These are phyloP conservation scores for Ptiloglossa arizonensis DNA, from an alignment of 1,140 invertebrate genomes.

Conservation along the genomic window DNA sequence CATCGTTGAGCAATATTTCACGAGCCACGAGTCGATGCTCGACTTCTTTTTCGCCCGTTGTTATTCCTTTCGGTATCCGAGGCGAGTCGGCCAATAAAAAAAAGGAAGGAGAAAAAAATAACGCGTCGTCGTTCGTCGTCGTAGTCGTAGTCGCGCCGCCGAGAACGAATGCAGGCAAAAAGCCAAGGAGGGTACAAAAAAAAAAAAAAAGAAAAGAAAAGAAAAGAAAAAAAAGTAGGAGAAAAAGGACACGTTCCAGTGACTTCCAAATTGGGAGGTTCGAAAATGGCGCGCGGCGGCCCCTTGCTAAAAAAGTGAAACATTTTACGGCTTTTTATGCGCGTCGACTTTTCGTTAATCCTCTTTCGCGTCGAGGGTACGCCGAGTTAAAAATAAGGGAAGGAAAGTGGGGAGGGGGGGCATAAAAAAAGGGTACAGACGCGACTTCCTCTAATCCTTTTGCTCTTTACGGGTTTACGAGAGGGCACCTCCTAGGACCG, in stretches of 20 bases:
- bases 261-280: conserved; percentile 20
- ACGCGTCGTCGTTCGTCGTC: too few relatives aligned
- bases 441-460: conserved; percentile 31
- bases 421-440: background rate
- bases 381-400: background rate
- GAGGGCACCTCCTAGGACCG: background rate
- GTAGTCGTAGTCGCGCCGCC: too few relatives aligned
- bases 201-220: background rate
- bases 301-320: conserved; percentile 56
- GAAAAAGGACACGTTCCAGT: conserved; percentile 16
- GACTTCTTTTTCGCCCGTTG: background rate
- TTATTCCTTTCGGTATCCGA: background rate
- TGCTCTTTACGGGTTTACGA: conserved; percentile 51
- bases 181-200: background rate
- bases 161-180: background rate
- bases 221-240: background rate
- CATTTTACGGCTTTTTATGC: conserved; percentile 63
- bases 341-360: conserved; percentile 16
- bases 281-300: too few relatives aligned
- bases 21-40: background rate
- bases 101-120: background rate
- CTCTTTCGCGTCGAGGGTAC: background rate
- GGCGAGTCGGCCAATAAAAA: background rate
- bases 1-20: conserved; percentile 44
- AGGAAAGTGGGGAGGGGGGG: too few relatives aligned